phyloP scores from a whole-genome alignment of 2,888 invertebrate species.

The Euproctis similis region DNA sequence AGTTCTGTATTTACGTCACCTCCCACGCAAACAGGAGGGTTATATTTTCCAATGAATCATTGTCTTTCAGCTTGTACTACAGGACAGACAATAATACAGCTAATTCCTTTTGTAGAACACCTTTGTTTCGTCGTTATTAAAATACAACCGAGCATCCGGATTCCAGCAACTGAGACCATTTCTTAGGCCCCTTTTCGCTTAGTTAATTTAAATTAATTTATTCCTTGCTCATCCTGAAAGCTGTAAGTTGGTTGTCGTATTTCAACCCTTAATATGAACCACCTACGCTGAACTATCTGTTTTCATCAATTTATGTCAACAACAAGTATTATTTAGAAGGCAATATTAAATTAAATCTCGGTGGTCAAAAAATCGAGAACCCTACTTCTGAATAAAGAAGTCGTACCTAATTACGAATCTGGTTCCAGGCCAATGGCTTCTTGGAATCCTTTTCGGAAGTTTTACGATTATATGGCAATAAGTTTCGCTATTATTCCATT shows the following conservation, averaged over 20 bases:
- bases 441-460: no score
- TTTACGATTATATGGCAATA: no score
- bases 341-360: no score
- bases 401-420: no score
- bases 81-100: slow-evolving; percentile 46
- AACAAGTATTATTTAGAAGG: no score
- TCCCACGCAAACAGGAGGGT: slow-evolving; percentile 12
- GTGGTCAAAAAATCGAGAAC: no score
- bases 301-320: no score
- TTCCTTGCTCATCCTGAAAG: slow-evolving; percentile 46
- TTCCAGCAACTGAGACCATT: slow-evolving; percentile 47
- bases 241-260: slow-evolving; percentile 42
- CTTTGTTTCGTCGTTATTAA: slow-evolving; percentile 59
- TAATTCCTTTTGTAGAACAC: slow-evolving; percentile 55
- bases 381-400: no score
- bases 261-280: slow-evolving; percentile 30
- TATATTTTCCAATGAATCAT: slow-evolving; percentile 28
- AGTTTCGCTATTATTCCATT: no score
- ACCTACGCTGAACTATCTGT: slow-evolving; percentile 22
- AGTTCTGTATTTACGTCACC: no score
- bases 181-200: slow-evolving; percentile 61
- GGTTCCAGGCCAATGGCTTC: no score
- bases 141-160: slow-evolving; percentile 57
- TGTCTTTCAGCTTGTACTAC: slow-evolving; percentile 28
- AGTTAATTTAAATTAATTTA: slow-evolving; percentile 70